Evolutionary conservation across 23 tunicate species (phyloP).

Genomic region (Trididemnum clinides): DNA sequence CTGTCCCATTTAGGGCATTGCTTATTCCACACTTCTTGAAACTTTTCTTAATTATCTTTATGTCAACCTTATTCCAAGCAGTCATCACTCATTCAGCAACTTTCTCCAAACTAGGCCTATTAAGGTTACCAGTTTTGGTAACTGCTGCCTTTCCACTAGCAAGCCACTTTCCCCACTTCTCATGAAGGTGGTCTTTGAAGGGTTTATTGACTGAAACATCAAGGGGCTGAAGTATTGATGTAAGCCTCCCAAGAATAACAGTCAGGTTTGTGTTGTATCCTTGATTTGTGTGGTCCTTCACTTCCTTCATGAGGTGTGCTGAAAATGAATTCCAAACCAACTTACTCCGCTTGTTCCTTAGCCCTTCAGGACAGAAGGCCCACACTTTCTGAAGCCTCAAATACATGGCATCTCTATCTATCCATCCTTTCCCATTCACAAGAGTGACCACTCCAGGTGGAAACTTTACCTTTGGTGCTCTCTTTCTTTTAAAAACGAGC

Average conservation of each 20-base stretch:
- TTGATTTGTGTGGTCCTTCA: background rate
- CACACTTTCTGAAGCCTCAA: background rate
- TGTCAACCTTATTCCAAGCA: background rate
- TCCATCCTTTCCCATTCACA: no score
- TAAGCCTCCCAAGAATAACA: no score
- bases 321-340: background rate
- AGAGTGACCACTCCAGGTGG: background rate
- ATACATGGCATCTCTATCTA: no score
- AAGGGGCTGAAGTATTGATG: no score
- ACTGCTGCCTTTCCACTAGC: background rate
- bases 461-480: background rate
- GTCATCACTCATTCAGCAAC: no score
- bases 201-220: background rate
- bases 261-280: no score
- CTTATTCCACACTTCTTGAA: no score
- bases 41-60: no score
- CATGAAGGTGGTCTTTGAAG: no score
- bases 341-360: background rate
- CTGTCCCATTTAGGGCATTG: no score
- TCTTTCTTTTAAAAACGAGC: background rate
- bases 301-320: background rate
- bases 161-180: background rate
- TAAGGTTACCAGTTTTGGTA: background rate
- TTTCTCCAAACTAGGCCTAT: no score
- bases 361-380: background rate